A percentile compares a stretch with the other conserved stretches of the same genome.
phyloP scores from a whole-genome alignment of 37 sponge, comb jelly and placozoan genomes.

The Cliona cf. orientalis region DNA sequence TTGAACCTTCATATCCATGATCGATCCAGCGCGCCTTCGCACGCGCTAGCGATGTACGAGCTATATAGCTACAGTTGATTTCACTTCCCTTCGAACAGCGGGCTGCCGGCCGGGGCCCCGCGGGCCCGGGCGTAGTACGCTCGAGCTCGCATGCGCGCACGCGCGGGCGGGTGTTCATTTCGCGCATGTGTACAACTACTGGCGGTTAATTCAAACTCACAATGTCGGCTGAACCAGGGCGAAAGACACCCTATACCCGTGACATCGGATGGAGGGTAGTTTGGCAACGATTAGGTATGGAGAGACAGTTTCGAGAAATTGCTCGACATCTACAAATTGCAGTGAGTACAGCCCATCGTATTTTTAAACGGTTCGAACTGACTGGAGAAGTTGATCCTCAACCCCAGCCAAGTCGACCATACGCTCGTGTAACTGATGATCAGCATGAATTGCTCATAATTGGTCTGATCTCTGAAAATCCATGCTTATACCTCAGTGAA shows the following conservation, averaged over 20 bases:
- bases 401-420: neutral
- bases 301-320: conserved; percentile 11
- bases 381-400: conserved; percentile 3
- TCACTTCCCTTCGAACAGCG: too few relatives aligned
- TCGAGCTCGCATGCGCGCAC: neutral
- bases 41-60: too few relatives aligned
- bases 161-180: neutral
- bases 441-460: conserved; percentile 53
- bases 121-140: neutral
- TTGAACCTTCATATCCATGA: too few relatives aligned
- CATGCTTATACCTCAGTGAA: conserved; percentile 41
- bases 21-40: too few relatives aligned
- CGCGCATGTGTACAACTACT: neutral
- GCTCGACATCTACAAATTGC: conserved; percentile 31
- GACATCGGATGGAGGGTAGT: conserved; percentile 60
- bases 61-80: too few relatives aligned
- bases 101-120: too few relatives aligned
- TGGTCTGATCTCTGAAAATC: conserved; percentile 36
- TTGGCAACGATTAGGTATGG: conserved; percentile 45
- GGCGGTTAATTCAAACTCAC: neutral
- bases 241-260: conserved; percentile 21
- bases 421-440: conserved; percentile 14
- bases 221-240: conserved; percentile 26
- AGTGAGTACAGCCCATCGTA: conserved; percentile 39
- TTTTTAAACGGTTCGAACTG: conserved; percentile 30